Evolutionary conservation across 2,797 vertebrate genomes (phyloP), one percentile per base, ranked within the genome.

Genomic region (Eurystomus glaucurus): DNA sequence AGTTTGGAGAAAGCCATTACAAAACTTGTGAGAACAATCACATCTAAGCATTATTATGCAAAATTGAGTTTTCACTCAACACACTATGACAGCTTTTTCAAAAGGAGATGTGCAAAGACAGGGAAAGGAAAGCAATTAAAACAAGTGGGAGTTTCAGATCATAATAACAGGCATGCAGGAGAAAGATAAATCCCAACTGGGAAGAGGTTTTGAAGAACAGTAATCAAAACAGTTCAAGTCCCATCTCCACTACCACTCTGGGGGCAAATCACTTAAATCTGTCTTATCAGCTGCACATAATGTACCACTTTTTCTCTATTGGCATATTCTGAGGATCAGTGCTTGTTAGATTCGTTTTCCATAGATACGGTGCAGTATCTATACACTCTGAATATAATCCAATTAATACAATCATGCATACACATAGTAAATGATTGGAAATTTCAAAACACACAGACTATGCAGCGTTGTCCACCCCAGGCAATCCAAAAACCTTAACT

Each of bases 331-430:
- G 71, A 78, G 62, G 71, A 92, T 90, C 82, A 71, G 58, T 55
- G 37, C 55, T 88, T 83, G 45, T 60, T 72, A 75, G 58, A 50
- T 60, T 68, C 2, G 0, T 55, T 76, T 85, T n/a, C 55, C 71
- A 80, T 66, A 86, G 65, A 71, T 91, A 90, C 6, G 64, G 41
- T 16, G n/a, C 39, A 75, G 31, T 71, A 82, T 48, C 71, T 89
- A 31, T 80, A 82, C 11, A 48, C 37, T 83, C 60, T 46, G 55
- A 83, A 89, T 78, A 90, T 65, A 93, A 94, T 65, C 57, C 66
- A 91, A 83, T 93, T 95, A 93, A 80, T 87, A 91, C 41, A 90
- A 82, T 65, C 81, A 88, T 33, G 75, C 79, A 82, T 60, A 60
- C 45, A 65, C 54, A 85, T 14, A 91, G 68, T 13, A 79, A 92